Evolutionary conservation across 2,113 vertebrate species (phyloP).

Genomic region (Aplodontia rufa): DNA sequence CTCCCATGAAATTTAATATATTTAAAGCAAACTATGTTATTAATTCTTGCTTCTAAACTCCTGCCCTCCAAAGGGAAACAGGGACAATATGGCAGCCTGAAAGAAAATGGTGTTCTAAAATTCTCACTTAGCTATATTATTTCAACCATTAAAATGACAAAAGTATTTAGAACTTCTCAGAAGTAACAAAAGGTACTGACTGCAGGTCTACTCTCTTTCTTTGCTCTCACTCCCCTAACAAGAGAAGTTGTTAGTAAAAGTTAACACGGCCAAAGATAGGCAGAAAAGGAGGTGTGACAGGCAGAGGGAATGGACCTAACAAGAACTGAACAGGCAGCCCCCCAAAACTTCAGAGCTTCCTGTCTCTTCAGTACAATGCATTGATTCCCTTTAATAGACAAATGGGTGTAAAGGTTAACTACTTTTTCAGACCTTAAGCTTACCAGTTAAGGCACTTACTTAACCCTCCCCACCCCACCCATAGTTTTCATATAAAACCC

Average conservation of each 20-base stretch:
- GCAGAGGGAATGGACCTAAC: conserved; percentile 33
- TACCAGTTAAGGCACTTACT: conserved; percentile 90
- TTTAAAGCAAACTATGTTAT: conserved; percentile 23
- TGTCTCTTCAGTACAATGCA: conserved; percentile 40
- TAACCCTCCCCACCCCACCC: conserved; percentile 76
- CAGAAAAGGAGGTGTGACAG: conserved; percentile 28
- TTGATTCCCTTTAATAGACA: conserved; percentile 72
- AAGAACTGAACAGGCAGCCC: conserved; percentile 21
- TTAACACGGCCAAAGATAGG: conserved; percentile 42
- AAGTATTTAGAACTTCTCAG: conserved; percentile 48
- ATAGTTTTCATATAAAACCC: conserved; percentile 88
- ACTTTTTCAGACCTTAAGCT: conserved; percentile 86
- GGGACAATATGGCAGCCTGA: neutral
- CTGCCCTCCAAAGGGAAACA: conserved; percentile 38
- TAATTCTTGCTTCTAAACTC: conserved; percentile 20
- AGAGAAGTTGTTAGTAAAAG: conserved; percentile 24
- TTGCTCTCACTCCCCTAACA: neutral
- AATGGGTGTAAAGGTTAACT: conserved; percentile 63
- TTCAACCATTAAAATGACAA: conserved; percentile 46
- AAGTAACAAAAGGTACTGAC: conserved; percentile 58
- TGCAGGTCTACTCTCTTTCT: conserved; percentile 40
- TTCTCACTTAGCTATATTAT: conserved; percentile 39
- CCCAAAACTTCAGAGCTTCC: neutral
- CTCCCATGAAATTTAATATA: conserved; percentile 21
- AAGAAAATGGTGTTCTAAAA: conserved; percentile 18